A percentile compares a stretch with the other conserved stretches of the same genome.
Conservation (phyloP, 2,888 invertebrate genomes). For the Adelphocoris suturalis region DNA sequence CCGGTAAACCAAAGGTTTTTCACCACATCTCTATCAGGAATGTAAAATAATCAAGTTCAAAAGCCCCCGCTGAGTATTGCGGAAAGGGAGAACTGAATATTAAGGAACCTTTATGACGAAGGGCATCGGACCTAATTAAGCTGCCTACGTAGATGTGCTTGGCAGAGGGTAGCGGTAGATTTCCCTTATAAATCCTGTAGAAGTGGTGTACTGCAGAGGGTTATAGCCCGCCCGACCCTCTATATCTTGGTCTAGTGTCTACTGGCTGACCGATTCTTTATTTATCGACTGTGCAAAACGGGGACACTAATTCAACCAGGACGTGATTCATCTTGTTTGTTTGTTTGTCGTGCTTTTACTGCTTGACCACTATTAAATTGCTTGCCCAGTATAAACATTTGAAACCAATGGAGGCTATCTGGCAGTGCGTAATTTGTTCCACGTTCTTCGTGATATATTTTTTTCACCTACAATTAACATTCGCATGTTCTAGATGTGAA, state of each 20-base stretch:
- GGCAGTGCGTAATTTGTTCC: no score
- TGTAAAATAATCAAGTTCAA: neutral
- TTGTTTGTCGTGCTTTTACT: neutral
- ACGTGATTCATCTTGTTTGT: neutral
- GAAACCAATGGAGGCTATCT: no score
- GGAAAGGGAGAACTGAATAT: neutral
- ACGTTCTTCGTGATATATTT: no score
- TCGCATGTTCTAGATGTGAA: no score
- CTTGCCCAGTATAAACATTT: neutral
- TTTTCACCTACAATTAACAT: no score
- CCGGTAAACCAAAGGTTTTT: no score
- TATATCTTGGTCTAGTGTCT: neutral
- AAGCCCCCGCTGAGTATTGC: no score
- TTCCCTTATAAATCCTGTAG: neutral
- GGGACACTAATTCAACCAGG: neutral
- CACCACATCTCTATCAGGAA: neutral
- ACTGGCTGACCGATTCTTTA: neutral
- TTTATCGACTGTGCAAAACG: neutral
- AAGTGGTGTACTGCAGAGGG: neutral
- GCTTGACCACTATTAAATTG: neutral
- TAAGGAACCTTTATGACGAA: neutral
- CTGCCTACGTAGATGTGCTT: neutral
- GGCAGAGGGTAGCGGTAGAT: neutral
- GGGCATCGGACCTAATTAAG: neutral
- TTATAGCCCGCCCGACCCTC: neutral